Evolutionary conservation across 1,140 invertebrate species (phyloP), one percentile per base, ranked within the genome.

Genomic region (Sycobia sp.): DNA sequence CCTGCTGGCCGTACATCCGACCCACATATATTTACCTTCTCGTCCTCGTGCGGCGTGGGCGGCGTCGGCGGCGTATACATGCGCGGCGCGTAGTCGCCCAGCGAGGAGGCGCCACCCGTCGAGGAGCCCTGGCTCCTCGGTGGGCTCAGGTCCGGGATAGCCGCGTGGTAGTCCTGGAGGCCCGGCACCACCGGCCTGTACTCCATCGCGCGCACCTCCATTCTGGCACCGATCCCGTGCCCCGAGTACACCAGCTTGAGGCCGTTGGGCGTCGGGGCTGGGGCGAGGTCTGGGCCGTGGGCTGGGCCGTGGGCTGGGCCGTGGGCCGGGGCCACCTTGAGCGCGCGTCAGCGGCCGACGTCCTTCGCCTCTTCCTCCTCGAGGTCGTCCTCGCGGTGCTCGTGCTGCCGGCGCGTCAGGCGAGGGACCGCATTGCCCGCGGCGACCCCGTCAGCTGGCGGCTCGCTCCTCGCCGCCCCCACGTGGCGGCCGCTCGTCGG

Each of bases 1-100:
- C 4, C 20, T 4, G 29, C 29, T 11, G 29, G 5, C 5, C 29
- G 29, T 11, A 32, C 29, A 11, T 32, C 5, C 7, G 4, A 10
- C 29, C 3, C 29, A 3, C 5, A 16, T 36, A n/a, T 59, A 41
- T 23, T 43, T 80, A 82, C 80, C 80, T 82, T 82, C 51, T 79
- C 79, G 65, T 81, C 80, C 53, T 81, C 80, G 69, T 82, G 78
- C 47, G 79, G 79, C 44, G 80, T 81, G 47, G 80, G 80, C 22
- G 80, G 80, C 23, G 80, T 82, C 63, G 80, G 80, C 49, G 79
- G 80, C 43, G 80, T 81, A 69, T 82, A 81, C 79, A 82, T 81
- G 63, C 80, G 75, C 25, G 80, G 80, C 70, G 74, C 79, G 70
- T 81, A 81, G 62, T 82, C 80, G 22, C 79, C 79, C 62, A 82